A percentile compares a stretch with the other conserved stretches of the same genome.
Evolutionary conservation across 2,113 vertebrate genomes (phyloP).

Genomic region (Phasianus colchicus): DNA sequence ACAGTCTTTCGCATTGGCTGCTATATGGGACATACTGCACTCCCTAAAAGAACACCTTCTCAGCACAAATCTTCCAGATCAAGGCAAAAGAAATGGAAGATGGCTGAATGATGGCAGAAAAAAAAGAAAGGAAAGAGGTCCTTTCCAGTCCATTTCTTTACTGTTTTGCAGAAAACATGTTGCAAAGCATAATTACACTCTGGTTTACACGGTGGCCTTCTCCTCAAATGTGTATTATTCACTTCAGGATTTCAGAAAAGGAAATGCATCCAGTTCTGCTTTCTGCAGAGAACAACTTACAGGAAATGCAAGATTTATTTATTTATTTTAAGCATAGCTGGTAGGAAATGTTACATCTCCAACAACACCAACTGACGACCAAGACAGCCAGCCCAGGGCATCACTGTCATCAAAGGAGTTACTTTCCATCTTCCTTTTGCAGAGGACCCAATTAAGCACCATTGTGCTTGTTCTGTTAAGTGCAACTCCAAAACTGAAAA

Average conservation of each 20-base stretch:
- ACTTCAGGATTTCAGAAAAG: neutral
- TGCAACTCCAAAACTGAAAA: neutral
- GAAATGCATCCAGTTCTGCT: neutral
- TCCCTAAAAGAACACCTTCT: no score
- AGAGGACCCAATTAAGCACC: neutral
- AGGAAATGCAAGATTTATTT: neutral
- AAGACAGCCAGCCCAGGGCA: neutral
- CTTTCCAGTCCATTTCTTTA: neutral
- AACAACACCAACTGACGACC: neutral
- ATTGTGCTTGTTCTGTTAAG: rapidly evolving
- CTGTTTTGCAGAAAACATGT: neutral
- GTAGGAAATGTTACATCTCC: neutral
- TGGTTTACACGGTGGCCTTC: neutral
- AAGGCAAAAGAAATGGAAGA: neutral
- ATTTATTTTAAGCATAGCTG: no score
- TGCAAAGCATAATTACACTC: neutral
- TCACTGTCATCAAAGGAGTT: rapidly evolving
- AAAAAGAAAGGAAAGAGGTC: neutral
- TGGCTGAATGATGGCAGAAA: neutral
- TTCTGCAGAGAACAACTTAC: neutral
- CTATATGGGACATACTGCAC: neutral
- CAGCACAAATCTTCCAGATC: rapidly evolving
- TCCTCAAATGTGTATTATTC: rapidly evolving
- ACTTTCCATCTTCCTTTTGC: neutral
- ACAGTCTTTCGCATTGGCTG: neutral